Percentiles rank a stretch among this genome's conserved stretches.
Conservation (phyloP, 2,888 invertebrate species). For the Glyphotaelius pellucidus region DNA sequence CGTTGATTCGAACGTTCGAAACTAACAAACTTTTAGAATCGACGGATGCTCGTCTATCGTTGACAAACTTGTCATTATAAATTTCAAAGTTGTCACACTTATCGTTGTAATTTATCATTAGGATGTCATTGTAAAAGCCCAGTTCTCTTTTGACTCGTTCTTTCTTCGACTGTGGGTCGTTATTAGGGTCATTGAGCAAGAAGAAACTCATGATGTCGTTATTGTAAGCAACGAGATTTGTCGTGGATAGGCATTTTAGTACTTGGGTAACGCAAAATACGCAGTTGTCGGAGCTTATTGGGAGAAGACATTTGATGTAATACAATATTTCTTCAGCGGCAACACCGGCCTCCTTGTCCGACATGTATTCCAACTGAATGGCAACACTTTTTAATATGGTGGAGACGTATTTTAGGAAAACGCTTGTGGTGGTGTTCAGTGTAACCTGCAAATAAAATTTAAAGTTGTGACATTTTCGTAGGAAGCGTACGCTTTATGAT, state of each 20-base stretch:
- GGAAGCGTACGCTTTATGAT: background rate
- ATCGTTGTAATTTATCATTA: constrained; percentile 55
- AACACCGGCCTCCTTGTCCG: constrained; percentile 83
- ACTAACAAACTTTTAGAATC: constrained; percentile 35
- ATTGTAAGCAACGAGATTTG: constrained; percentile 78
- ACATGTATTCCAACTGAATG: constrained; percentile 83
- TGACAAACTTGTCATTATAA: constrained; percentile 1
- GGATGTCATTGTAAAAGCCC: constrained; percentile 60
- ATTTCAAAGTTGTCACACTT: constrained; percentile 44
- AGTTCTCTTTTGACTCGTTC: constrained; percentile 2
- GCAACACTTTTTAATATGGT: constrained; percentile 82
- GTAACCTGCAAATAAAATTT: constrained; percentile 80
- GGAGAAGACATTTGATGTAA: constrained; percentile 85
- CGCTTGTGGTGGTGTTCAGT: constrained; percentile 85
- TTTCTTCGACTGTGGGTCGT: constrained; percentile 18
- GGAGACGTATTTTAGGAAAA: constrained; percentile 83
- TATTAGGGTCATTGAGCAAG: constrained; percentile 6
- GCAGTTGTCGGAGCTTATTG: constrained; percentile 82
- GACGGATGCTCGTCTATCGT: constrained; percentile 19
- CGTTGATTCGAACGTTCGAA: background rate
- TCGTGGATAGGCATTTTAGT: constrained; percentile 85
- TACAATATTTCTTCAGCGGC: constrained; percentile 88
- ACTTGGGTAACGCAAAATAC: constrained; percentile 88
- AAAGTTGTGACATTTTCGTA: background rate
- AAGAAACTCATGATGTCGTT: constrained; percentile 62